Base-by-base conservation (phyloP, 1,140 invertebrate species). In the Oncopeltus fasciatus region DNA sequence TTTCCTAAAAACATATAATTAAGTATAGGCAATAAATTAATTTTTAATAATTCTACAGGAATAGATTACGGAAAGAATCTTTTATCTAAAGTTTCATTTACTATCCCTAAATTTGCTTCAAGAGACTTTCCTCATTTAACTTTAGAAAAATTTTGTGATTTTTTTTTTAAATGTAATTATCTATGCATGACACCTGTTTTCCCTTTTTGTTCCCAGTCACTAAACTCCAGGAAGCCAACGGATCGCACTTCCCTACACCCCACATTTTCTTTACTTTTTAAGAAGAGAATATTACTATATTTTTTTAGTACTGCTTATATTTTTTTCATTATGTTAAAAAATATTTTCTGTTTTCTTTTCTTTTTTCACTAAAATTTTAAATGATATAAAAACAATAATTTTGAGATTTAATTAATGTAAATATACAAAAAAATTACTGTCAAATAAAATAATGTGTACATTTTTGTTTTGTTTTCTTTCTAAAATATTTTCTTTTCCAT, bases 391-490 rank as follows among this genome's bases (percentile, higher is more conserved):
- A 18, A 53, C 21, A 53, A 53, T 53, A 24, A 24, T 26, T 53
- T 24, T 53, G 49, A 24, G 24, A 53, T n/a, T n/a, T n/a, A n/a
- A n/a, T n/a, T n/a, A n/a, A n/a, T n/a, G n/a, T n/a, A n/a, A 53
- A 43, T 59, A 64, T 47, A 16, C 14, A 60, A 53, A 64, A 56
- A 62, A 57, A 65, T 16, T 49, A 44, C 46, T 59, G 43, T 44
- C 44, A 53, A 61, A 43, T 27, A 43, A 9, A 29, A 49, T 28
- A 31, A 57, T 31, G 57, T 46, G 56, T 56, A 53, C 24, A 31
- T 46, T 64, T 33, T 65, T 64, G 70, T 70, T 70, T 38, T 38
- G 31, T 38, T n/a, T n/a, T n/a, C n/a, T n/a, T n/a, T n/a, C n/a
- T n/a, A n/a, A n/a, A n/a, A n/a, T 43, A 38, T 38, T 38, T 38